Percentiles rank a stretch among this genome's conserved stretches.
Evolutionary conservation across 2,113 vertebrate genomes (phyloP).

Genomic region (Clarias magur): DNA sequence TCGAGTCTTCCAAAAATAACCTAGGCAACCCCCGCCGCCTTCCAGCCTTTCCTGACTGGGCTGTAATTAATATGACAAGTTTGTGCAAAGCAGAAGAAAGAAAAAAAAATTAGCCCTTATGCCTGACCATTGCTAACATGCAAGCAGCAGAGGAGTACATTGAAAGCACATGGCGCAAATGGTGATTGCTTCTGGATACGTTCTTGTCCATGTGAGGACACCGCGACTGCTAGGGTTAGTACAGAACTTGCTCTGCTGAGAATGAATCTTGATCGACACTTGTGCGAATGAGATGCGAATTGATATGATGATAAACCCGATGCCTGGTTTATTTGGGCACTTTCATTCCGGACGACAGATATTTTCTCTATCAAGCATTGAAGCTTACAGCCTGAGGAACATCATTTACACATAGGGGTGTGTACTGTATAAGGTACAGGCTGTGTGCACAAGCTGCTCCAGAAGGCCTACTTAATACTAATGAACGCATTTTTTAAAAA

Average conservation of each 20-base stretch:
- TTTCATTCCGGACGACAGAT: conserved; percentile 14
- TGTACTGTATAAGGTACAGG: conserved; percentile 17
- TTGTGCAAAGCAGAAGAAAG: conserved; percentile 52
- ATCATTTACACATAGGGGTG: conserved; percentile 25
- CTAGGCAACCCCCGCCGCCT: conserved; percentile 33
- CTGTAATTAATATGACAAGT: conserved; percentile 59
- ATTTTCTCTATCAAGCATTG: conserved; percentile 31
- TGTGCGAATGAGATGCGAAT: conserved; percentile 6
- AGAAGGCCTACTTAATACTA: conserved; percentile 44
- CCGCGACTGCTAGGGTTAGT: conserved; percentile 38
- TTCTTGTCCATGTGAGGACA: conserved; percentile 33
- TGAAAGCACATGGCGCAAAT: conserved; percentile 68
- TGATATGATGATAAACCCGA: not conserved
- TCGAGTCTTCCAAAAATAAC: conserved; percentile 55
- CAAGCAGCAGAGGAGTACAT: conserved; percentile 57
- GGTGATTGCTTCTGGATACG: conserved; percentile 46
- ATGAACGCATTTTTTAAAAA: conserved; percentile 49
- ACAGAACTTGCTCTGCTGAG: conserved; percentile 14
- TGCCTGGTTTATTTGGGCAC: not conserved
- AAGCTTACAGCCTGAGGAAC: conserved; percentile 42
- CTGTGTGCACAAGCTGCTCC: conserved; percentile 18
- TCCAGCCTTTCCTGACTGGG: conserved; percentile 47
- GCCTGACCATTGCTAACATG: conserved; percentile 63
- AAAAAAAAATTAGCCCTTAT: conserved; percentile 64
- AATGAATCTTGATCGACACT: conserved; percentile 23